Evolutionary conservation across 1,140 invertebrate genomes (phyloP).

Genomic region (Panagrolaimus sp.): DNA sequence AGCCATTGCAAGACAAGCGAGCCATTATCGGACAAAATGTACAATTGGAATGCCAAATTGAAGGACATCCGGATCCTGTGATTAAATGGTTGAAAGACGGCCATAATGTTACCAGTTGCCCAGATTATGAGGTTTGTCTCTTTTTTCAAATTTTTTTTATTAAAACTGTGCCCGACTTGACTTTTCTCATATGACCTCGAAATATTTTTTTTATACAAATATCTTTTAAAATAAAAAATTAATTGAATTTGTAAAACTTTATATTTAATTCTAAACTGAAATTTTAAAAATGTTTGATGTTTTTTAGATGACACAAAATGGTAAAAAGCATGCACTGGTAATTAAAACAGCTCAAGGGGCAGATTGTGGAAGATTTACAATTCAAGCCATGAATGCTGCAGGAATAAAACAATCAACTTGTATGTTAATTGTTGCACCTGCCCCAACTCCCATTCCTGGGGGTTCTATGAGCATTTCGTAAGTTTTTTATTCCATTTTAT

Average conservation of each 20-base stretch:
- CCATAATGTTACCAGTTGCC: slow-evolving; percentile 55
- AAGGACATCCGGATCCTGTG: slow-evolving; percentile 53
- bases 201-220: too few relatives aligned
- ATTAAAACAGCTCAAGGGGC: slow-evolving; percentile 41
- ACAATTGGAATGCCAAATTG: slow-evolving; percentile 56
- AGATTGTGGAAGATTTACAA: slow-evolving; percentile 55
- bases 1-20: slow-evolving; percentile 55
- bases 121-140: slow-evolving; percentile 52
- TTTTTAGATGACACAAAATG: slow-evolving; percentile 46
- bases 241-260: too few relatives aligned
- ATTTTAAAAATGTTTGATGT: neutral
- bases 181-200: neutral
- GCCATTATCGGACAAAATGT: slow-evolving; percentile 55
- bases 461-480: slow-evolving; percentile 48
- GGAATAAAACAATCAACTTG: slow-evolving; percentile 59
- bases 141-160: neutral
- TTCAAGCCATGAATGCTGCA: slow-evolving; percentile 57
- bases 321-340: slow-evolving; percentile 42
- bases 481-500: too few relatives aligned
- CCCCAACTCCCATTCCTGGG: slow-evolving; percentile 56
- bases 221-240: too few relatives aligned
- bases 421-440: slow-evolving; percentile 58
- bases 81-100: slow-evolving; percentile 56
- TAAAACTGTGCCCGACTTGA: slow-evolving; percentile 13
- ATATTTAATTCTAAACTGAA: too few relatives aligned